A percentile compares a stretch with the other conserved stretches of the same genome.
phyloP scores from a whole-genome alignment of 2,797 vertebrate species.

The Hylomyscus alleni region DNA sequence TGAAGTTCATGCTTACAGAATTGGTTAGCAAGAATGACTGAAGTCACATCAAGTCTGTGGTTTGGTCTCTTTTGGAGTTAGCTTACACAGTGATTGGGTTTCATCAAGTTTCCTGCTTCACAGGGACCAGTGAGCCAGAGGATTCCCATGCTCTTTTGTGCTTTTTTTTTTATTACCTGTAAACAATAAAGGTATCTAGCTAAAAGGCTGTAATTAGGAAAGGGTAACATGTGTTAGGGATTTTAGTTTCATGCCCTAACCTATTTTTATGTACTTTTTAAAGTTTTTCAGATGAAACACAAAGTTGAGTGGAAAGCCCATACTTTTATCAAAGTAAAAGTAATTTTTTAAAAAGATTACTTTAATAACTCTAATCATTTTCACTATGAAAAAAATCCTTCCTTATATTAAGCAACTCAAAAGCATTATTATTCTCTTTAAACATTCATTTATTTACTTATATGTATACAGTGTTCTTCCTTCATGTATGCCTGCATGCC shows the following conservation, averaged over 20 bases:
- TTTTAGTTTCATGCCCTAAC: constrained; percentile 34
- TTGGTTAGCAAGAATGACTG: constrained; percentile 18
- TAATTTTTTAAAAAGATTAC: constrained; percentile 56
- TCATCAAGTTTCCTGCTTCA: neutral
- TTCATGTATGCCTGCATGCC: neutral
- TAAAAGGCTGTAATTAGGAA: neutral
- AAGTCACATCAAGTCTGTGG: neutral
- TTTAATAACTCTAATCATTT: constrained; percentile 33
- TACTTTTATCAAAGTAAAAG: constrained; percentile 60
- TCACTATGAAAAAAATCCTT: constrained; percentile 6
- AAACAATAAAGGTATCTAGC: neutral
- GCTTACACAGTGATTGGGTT: neutral
- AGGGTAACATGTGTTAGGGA: neutral
- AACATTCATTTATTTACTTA: neutral
- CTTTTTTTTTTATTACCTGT: constrained; percentile 41
- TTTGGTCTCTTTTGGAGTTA: constrained; percentile 9
- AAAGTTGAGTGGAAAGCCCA: constrained; percentile 5
- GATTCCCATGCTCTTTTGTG: neutral
- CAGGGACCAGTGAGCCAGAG: neutral
- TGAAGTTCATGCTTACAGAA: constrained; percentile 1
- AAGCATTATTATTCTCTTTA: neutral
- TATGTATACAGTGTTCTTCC: neutral
- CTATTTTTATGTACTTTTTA: constrained; percentile 25
- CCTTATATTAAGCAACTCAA: constrained; percentile 51
- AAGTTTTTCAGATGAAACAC: constrained; percentile 52